Evolutionary conservation across 2,888 invertebrate species (phyloP).

Genomic region (Eupithecia exiguata): DNA sequence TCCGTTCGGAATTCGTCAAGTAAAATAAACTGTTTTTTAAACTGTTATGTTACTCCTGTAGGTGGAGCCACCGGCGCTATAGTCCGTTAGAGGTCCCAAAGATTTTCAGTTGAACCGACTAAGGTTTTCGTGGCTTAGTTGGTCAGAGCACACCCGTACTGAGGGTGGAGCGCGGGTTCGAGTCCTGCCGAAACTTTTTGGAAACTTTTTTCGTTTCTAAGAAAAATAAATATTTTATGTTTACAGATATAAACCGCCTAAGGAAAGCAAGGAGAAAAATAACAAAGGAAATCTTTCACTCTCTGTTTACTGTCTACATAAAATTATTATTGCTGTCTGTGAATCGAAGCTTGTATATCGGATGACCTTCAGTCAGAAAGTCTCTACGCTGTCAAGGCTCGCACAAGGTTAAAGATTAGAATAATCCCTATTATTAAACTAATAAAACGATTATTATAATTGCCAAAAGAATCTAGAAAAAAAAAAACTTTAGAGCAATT

Average conservation of each 20-base stretch:
- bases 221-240: background rate
- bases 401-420: background rate
- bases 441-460: background rate
- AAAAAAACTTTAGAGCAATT: background rate
- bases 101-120: too few species aligned
- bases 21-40: too few species aligned
- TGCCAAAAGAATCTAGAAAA: slow-evolving; percentile 3
- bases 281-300: background rate
- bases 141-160: too few species aligned
- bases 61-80: too few species aligned
- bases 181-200: too few species aligned
- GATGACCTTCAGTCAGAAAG: slow-evolving; percentile 1
- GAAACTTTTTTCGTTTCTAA: too few species aligned
- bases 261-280: background rate
- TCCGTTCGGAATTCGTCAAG: background rate
- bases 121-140: too few species aligned
- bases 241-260: background rate
- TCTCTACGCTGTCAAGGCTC: slow-evolving; percentile 1
- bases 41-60: too few species aligned
- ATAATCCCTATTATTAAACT: slow-evolving; percentile 11
- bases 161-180: too few species aligned
- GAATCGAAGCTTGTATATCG: background rate
- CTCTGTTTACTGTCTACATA: background rate
- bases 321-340: background rate
- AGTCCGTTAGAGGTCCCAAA: too few species aligned